Evolutionary conservation across 2,113 vertebrate species (phyloP), one percentile per base, ranked within the genome.

Genomic region (Apodemus speciosus): DNA sequence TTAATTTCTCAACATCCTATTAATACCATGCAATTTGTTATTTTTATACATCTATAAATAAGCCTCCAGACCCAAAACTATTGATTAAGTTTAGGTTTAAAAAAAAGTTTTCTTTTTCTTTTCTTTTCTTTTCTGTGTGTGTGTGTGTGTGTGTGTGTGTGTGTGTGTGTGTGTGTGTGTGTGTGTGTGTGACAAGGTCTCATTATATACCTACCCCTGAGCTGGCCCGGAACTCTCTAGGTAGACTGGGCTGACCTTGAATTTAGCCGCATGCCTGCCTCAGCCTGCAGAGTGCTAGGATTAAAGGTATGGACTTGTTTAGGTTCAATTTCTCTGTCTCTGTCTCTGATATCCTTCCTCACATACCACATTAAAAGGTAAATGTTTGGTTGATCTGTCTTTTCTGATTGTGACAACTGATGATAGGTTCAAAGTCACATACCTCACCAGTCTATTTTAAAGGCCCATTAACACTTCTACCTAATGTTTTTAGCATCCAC

Each of bases 401-500:
- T 88, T 72, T 56, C 21, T 51, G 64, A 88, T 15, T 53, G 3
- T 3, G 75, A 83, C 49, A 62, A 89, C 38, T 66, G 94, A 64
- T n/a, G 56, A 90, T 51, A 77, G 40, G n/a, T 85, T 76, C 51
- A 93, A 38, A 46, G 32, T 11, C 85, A 46, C 88, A 62, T 77
- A n/a, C 1, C 49, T n/a, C n/a, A 79, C 23, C 18, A 56, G 18
- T 79, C 49, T 79, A 53, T 16, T 51, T 76, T 49, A 77, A 77
- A 77, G 30, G 30, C 9, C 46, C 23, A 88, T 32, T 84, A 66
- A 35, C 7, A 76, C 30, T 15, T 79, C 85, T 49, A 91, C 13
- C 11, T 94, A 80, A 66, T 88, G 66, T 80, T 90, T 94, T 68
- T 84, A 75, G 35, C 32, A 92, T 85, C 6, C 89, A 56, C 7